These are phyloP conservation scores for Danio choprae DNA, from an alignment of 2,797 vertebrate species.

Conservation along the genomic window DNA sequence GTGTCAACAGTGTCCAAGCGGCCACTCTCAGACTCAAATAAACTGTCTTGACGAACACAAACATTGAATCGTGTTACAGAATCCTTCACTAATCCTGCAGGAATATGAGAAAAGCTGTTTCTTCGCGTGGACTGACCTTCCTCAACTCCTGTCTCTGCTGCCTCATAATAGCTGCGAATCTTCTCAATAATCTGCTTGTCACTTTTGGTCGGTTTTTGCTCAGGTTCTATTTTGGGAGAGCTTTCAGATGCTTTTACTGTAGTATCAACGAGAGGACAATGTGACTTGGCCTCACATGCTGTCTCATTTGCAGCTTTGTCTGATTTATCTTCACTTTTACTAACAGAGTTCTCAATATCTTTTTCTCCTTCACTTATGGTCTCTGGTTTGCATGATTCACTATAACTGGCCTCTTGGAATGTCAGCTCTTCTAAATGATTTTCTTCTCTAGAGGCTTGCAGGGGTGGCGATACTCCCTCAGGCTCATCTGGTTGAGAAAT, in stretches of 20 bases:
- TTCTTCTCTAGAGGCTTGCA: conserved; percentile 61
- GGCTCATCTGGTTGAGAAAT: conserved; percentile 64
- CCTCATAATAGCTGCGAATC: conserved; percentile 83
- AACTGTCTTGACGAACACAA: conserved; percentile 63
- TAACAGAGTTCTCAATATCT: conserved; percentile 4
- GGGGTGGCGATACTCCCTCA: conserved; percentile 55
- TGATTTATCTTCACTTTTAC: conserved; percentile 25
- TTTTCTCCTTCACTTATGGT: conserved; percentile 23
- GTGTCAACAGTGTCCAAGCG: conserved; percentile 45
- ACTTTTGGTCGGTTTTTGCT: conserved; percentile 69
- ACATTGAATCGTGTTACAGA: conserved; percentile 76
- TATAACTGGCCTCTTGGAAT: conserved; percentile 3
- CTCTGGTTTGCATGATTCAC: conserved; percentile 34
- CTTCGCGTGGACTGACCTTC: conserved; percentile 63
- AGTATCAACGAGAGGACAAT: conserved; percentile 8
- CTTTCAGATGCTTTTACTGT: conserved; percentile 21
- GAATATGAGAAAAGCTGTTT: conserved; percentile 80
- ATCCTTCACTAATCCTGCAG: conserved; percentile 78
- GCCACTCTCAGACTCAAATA: conserved; percentile 60
- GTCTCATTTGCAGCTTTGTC: conserved; percentile 12
- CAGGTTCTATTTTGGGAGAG: conserved; percentile 52
- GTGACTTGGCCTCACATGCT: neutral
- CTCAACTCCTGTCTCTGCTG: conserved; percentile 73
- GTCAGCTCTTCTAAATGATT: conserved; percentile 24
- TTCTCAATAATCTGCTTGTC: conserved; percentile 84